These are phyloP conservation scores for Parnassius glacialis DNA, from an alignment of 2,888 invertebrate species.

Conservation along the genomic window DNA sequence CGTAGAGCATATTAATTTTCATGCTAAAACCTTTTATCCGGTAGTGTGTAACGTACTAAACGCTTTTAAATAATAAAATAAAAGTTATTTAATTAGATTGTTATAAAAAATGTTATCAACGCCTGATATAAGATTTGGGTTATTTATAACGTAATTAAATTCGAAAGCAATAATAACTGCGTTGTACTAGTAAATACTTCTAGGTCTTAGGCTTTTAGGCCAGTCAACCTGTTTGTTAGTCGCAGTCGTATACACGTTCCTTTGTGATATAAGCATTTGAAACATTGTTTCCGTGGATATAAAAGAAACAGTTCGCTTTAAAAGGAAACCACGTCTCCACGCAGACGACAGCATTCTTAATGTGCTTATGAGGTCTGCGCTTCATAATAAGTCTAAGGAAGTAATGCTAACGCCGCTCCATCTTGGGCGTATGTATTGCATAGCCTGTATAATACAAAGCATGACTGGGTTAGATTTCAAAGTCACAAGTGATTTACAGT, in stretches of 20 bases:
- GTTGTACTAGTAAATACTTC: background rate
- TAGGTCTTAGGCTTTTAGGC: background rate
- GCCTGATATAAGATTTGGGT: too few relatives aligned
- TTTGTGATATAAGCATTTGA: conserved; percentile 18
- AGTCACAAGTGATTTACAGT: conserved; percentile 2
- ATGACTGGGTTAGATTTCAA: background rate
- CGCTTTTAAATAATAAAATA: too few relatives aligned
- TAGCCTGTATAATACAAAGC: conserved; percentile 8
- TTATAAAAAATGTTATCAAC: too few relatives aligned
- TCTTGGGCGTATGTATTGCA: conserved; percentile 8
- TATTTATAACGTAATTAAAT: too few relatives aligned
- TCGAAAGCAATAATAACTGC: background rate
- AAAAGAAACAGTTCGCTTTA: conserved; percentile 24
- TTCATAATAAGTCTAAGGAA: conserved; percentile 27
- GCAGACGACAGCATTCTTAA: conserved; percentile 19
- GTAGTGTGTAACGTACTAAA: too few relatives aligned
- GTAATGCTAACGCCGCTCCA: conserved; percentile 27
- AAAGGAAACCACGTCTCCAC: conserved; percentile 22
- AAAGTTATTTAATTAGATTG: too few relatives aligned
- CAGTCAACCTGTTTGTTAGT: background rate
- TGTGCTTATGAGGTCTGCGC: conserved; percentile 13
- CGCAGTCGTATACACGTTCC: background rate
- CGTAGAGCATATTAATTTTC: too few relatives aligned
- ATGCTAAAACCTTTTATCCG: too few relatives aligned
- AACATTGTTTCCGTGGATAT: conserved; percentile 22